Evolutionary conservation across 2,113 vertebrate genomes (phyloP), one percentile per base, ranked within the genome.

Genomic region (Zapus hudsonius): DNA sequence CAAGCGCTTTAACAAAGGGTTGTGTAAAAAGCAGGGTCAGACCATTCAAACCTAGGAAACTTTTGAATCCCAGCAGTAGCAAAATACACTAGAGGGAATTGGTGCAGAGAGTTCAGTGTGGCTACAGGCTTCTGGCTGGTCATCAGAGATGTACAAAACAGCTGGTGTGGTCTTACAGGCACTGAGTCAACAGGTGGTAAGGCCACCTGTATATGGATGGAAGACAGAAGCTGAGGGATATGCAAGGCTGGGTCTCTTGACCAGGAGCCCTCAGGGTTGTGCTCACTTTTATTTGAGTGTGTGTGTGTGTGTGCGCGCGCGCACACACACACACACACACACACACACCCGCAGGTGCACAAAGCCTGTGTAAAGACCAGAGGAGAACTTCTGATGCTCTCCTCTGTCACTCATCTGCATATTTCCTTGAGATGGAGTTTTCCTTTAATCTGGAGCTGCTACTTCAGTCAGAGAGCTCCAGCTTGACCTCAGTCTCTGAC

Each of bases 61-160:
- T 16, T 64, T 33, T 22, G 52, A 47, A 79, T 5, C 20, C 36
- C 2, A 79, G 47, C 15, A 72, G 55, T 29, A 80, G 89, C 64
- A 84, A 66, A 90, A 80, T 57, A 76, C 72, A 80, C 66, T 36
- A 91, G 47, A 87, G 47, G 59, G 42, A 80, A 61, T 78, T 36
- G 40, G 61, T 19, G 8, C 20, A 44, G 31, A 17, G 27, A 59
- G 47, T 33, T 92, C 13, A 17, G 0, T 31, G 73, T 40, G 38
- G 25, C n/a, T 63, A 6, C 27, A 70, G 44, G 61, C 19, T 87
- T 20, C 5, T 29, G 11, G 29, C 80, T 27, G 75, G 44, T 89
- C 63, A 87, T 73, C 61, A 89, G 80, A 92, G 88, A 87, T n/a
- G 29, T 13, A 79, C 70, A 40, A 52, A 81, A 38, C 40, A 38